phyloP scores from a whole-genome alignment of 2,888 invertebrate species.

The Sphaeridia pumilis region DNA sequence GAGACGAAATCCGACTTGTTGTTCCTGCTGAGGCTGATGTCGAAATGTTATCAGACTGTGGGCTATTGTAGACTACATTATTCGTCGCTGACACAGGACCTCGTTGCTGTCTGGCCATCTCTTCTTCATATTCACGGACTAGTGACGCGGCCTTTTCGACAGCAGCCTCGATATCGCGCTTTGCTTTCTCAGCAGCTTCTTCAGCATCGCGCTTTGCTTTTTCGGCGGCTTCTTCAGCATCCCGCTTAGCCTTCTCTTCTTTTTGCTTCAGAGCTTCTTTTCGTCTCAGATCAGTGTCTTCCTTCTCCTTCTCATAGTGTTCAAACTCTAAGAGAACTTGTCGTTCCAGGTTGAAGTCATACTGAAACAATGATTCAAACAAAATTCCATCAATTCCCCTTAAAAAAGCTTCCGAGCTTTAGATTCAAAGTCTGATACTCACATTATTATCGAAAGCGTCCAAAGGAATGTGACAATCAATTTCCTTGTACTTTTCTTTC shows the following conservation, averaged over 20 bases:
- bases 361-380: slow-evolving; percentile 40
- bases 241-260: slow-evolving; percentile 50
- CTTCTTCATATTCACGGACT: slow-evolving; percentile 14
- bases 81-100: not conserved
- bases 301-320: slow-evolving; percentile 52
- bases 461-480: slow-evolving; percentile 31
- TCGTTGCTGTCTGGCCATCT: slow-evolving; percentile 8
- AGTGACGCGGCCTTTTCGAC: slow-evolving; percentile 18
- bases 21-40: not conserved
- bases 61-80: not conserved
- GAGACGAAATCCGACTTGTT: not conserved
- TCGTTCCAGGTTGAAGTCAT: slow-evolving; percentile 61
- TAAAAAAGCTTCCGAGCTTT: too few species aligned
- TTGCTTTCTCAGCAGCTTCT: slow-evolving; percentile 46
- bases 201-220: not conserved
- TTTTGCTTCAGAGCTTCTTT: not conserved
- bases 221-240: not conserved
- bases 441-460: slow-evolving; percentile 31
- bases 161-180: slow-evolving; percentile 46
- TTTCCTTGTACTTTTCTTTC: slow-evolving; percentile 24
- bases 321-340: slow-evolving; percentile 59
- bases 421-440: slow-evolving; percentile 3
- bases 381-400: not conserved
- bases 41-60: not conserved
- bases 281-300: slow-evolving; percentile 33